These are phyloP conservation scores for Monopterus albus DNA, from an alignment of 2,113 vertebrate genomes.

Conservation along the genomic window DNA sequence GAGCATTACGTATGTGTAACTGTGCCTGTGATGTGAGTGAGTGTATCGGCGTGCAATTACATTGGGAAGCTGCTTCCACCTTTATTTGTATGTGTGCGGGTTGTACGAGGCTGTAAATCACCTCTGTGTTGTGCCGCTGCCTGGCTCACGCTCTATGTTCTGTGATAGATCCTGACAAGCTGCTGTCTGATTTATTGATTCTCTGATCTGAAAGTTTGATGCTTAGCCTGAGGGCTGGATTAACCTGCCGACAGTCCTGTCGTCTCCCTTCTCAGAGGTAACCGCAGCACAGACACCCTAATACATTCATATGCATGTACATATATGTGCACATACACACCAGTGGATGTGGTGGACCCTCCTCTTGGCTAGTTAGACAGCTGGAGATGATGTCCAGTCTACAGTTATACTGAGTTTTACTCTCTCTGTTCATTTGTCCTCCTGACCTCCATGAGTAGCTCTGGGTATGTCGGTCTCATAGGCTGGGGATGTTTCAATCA, in stretches of 20 bases:
- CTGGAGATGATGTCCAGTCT: constrained; percentile 13
- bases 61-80: constrained; percentile 3
- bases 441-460: constrained; percentile 10
- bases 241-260: constrained; percentile 76
- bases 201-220: constrained; percentile 82
- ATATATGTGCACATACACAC: constrained; percentile 20
- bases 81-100: constrained; percentile 48
- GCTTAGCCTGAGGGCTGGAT: constrained; percentile 78
- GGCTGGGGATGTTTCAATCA: constrained; percentile 1
- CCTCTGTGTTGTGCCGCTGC: constrained; percentile 56
- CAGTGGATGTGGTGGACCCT: constrained; percentile 37
- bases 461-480: neutral
- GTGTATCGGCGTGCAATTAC: constrained; percentile 12
- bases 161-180: constrained; percentile 78
- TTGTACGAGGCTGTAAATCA: constrained; percentile 59
- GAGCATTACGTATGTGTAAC: neutral
- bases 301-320: constrained; percentile 61
- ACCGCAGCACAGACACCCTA: constrained; percentile 29
- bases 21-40: neutral
- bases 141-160: constrained; percentile 64
- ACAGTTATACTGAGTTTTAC: neutral
- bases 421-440: constrained; percentile 32
- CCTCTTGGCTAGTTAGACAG: constrained; percentile 7
- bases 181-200: constrained; percentile 82
- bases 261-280: constrained; percentile 53